Percentiles rank a stretch among this genome's conserved stretches.
These are phyloP conservation scores for Leucosticte australis DNA, from an alignment of 2,113 vertebrate genomes.

Conservation along the genomic window DNA sequence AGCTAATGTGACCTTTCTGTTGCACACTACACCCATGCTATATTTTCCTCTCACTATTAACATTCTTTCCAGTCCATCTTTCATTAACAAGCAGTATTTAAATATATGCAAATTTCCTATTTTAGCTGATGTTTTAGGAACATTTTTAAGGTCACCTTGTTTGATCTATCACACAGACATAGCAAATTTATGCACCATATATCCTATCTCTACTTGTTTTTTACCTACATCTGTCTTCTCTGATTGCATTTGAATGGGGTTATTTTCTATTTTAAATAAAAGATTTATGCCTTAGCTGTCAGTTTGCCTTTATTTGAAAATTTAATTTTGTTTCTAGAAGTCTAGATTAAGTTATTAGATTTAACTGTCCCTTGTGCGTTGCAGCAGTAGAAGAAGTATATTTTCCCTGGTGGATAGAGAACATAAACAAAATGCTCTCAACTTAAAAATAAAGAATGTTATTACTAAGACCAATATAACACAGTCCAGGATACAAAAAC, in stretches of 20 bases:
- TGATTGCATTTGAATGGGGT: slow-evolving; percentile 73
- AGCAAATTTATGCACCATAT: slow-evolving; percentile 43
- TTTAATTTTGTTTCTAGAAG: slow-evolving; percentile 78
- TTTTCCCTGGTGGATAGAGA: neutral
- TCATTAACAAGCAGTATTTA: slow-evolving; percentile 26
- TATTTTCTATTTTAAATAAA: slow-evolving; percentile 80
- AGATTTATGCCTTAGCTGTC: slow-evolving; percentile 79
- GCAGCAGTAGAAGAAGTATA: slow-evolving; percentile 34
- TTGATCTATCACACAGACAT: slow-evolving; percentile 40
- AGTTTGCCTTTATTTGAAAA: slow-evolving; percentile 76
- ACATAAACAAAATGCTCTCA: slow-evolving; percentile 42
- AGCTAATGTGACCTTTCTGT: slow-evolving; percentile 17
- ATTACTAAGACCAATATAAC: neutral
- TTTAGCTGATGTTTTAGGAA: slow-evolving; percentile 43
- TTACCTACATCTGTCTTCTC: slow-evolving; percentile 72
- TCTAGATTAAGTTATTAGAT: slow-evolving; percentile 79
- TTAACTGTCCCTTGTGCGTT: slow-evolving; percentile 59
- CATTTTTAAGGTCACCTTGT: slow-evolving; percentile 69
- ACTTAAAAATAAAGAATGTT: neutral
- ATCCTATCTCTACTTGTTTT: slow-evolving; percentile 58
- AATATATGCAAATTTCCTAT: slow-evolving; percentile 48
- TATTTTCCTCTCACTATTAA: neutral
- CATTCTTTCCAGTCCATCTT: neutral
- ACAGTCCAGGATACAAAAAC: neutral
- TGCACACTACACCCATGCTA: neutral